Conservation (phyloP, 2,113 vertebrate genomes). For the Hylia prasina region DNA sequence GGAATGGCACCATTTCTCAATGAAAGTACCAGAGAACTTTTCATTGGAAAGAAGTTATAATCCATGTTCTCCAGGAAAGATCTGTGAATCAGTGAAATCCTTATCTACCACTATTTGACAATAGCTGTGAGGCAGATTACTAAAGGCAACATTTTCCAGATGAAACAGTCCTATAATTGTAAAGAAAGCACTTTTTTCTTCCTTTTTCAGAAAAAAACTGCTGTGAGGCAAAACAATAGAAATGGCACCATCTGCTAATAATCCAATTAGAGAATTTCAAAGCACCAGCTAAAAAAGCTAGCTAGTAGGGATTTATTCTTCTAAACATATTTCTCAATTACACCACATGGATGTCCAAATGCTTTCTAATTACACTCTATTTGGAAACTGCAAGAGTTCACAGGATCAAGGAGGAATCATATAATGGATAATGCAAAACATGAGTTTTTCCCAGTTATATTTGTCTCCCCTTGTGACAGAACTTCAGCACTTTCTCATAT, state of each 20-base stretch:
- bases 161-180: constrained; percentile 30
- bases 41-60: background rate
- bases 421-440: background rate
- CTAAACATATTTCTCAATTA: constrained; percentile 51
- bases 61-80: background rate
- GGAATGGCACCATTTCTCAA: background rate
- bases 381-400: constrained; percentile 31
- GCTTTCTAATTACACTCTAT: constrained; percentile 17
- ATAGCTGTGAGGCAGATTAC: constrained; percentile 35
- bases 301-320: constrained; percentile 43
- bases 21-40: background rate
- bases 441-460: background rate
- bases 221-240: constrained; percentile 61
- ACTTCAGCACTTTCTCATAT: background rate
- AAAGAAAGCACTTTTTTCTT: constrained; percentile 24
- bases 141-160: constrained; percentile 32
- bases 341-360: constrained; percentile 34
- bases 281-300: constrained; percentile 38
- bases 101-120: constrained; percentile 40
- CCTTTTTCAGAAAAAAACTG: constrained; percentile 1
- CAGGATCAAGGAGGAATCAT: constrained; percentile 3
- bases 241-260: constrained; percentile 68
- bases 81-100: background rate
- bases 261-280: constrained; percentile 66
- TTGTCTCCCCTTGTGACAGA: background rate